phyloP scores from a whole-genome alignment of 1,140 invertebrate species.

The Pachypsylla venusta region DNA sequence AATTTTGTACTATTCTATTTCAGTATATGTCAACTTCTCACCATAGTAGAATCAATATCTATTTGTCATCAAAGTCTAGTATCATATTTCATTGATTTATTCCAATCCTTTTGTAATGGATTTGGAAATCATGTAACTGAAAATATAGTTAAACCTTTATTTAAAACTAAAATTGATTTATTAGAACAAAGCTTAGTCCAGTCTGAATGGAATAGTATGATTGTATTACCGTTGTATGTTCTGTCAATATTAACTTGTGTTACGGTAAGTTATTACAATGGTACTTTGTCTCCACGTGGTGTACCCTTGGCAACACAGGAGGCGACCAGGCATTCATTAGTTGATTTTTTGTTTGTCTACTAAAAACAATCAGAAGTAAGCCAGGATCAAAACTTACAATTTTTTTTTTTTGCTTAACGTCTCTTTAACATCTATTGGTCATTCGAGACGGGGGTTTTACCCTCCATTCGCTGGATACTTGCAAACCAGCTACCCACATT shows the following conservation, averaged over 20 bases:
- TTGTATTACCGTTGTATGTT: constrained; percentile 40
- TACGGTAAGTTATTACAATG: constrained; percentile 18
- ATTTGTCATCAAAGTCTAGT: constrained; percentile 25
- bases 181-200: constrained; percentile 29
- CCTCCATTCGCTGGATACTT: too few relatives aligned
- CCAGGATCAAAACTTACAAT: too few relatives aligned
- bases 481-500: too few relatives aligned
- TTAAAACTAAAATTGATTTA: constrained; percentile 34
- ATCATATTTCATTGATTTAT: constrained; percentile 23
- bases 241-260: constrained; percentile 33
- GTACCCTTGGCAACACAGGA: neutral
- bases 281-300: neutral
- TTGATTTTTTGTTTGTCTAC: too few relatives aligned
- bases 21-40: neutral
- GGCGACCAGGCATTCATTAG: too few relatives aligned
- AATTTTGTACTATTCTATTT: too few relatives aligned
- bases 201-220: constrained; percentile 32
- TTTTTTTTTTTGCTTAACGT: too few relatives aligned
- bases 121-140: constrained; percentile 35
- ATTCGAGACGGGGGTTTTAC: too few relatives aligned
- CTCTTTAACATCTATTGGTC: too few relatives aligned
- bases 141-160: constrained; percentile 31
- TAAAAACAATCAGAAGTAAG: too few relatives aligned
- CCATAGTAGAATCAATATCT: neutral
- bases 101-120: constrained; percentile 29